Evolutionary conservation across 2,113 vertebrate genomes (phyloP), one percentile per base, ranked within the genome.

Genomic region (Leptobrachium leishanense): DNA sequence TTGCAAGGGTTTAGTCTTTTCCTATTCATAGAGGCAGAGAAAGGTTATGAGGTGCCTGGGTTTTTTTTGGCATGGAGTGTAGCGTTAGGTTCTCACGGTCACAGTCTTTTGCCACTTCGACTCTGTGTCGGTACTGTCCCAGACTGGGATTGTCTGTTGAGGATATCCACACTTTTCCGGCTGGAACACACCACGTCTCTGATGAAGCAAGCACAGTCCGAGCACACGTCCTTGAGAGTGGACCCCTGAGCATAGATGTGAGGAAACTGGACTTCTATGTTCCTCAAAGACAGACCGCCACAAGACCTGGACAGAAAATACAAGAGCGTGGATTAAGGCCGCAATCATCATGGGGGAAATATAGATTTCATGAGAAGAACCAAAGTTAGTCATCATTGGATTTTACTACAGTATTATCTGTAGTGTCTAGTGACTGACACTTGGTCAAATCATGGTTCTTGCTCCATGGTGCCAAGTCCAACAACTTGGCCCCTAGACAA

Each of bases 191-290:
- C 90, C 10, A 99, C 95, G 0, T 98, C 95, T 0, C 92, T 93
- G 2, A 98, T 94, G 0, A 98, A 99, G 75, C 95, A 90, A 11
- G 94, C 93, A 80, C 97, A 99, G 74, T 98, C 95, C 0, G 88
- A 90, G 78, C 97, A 99, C 82, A 98, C 80, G 0, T 97, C 96
- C 2, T 94, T 95, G 82, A 97, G 91, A 65, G 91, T 84, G 2
- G 95, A 95, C 88, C 96, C 97, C 0, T 97, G 94, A 0, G 95
- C 88, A 1, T 98, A 98, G 75, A 98, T 95, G 84, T 98, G 96
- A 0, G 97, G 97, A 82, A 99, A 99, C 83, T 96, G 96, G 83
- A 95, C 92, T 82, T 99, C 97, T 81, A 98, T 95, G 0, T 92
- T 92, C 75, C 85, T 92, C 81, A 94, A 94, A 70, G 89, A 92